Percentiles rank a stretch among this genome's conserved stretches.
phyloP scores from a whole-genome alignment of 2,113 vertebrate genomes.

The Oxyruncus cristatus region DNA sequence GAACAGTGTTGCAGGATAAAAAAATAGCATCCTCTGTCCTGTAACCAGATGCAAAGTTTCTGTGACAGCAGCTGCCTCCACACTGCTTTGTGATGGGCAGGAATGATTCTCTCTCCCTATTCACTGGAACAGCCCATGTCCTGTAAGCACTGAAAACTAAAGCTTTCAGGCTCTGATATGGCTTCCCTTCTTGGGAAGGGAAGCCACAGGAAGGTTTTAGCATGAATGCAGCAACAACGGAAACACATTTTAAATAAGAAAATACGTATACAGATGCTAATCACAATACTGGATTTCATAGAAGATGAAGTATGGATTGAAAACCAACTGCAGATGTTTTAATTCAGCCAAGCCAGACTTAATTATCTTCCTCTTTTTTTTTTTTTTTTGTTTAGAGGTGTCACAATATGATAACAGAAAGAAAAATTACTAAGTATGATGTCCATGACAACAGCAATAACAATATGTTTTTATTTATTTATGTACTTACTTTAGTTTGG shows the following conservation, averaged over 20 bases:
- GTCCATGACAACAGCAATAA: background rate
- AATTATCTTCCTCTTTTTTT: accelerated
- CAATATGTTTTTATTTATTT: background rate
- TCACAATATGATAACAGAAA: background rate
- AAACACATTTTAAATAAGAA: background rate
- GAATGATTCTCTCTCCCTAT: background rate
- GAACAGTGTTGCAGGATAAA: background rate
- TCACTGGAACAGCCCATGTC: background rate
- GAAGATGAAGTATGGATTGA: background rate
- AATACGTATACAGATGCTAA: background rate
- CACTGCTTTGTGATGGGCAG: background rate
- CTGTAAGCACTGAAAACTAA: background rate
- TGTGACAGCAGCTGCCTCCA: accelerated
- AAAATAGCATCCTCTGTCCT: background rate
- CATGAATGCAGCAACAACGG: background rate
- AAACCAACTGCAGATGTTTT: background rate
- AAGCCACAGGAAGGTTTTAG: background rate
- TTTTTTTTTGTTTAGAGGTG: background rate
- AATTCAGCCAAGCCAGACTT: background rate
- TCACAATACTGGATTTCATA: background rate
- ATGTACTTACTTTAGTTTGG: background rate
- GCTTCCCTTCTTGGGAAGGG: background rate
- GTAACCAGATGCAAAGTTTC: background rate
- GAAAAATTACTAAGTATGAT: background rate
- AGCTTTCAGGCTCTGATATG: background rate